Evolutionary conservation across 2,888 invertebrate species (phyloP).

Genomic region (Drosophila leonis): DNA sequence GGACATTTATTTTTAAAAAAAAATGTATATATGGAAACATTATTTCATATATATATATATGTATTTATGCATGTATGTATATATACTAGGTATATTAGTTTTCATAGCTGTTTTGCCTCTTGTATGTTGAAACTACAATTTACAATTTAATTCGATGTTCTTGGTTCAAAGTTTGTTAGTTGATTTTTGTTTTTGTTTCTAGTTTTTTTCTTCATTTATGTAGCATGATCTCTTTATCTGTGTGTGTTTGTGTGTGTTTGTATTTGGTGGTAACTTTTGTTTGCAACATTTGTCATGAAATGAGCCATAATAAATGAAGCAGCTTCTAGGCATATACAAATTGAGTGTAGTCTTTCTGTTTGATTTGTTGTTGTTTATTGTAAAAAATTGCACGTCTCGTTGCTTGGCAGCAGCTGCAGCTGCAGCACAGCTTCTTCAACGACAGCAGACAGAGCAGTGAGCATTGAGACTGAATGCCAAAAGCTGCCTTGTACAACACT

Average conservation of each 20-base stretch:
- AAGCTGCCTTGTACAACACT: background rate
- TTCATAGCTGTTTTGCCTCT: constrained; percentile 45
- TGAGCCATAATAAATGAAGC: constrained; percentile 44
- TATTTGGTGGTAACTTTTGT: constrained; percentile 43
- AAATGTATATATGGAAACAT: constrained; percentile 20
- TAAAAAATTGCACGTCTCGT: constrained; percentile 61
- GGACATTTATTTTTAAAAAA: constrained; percentile 56
- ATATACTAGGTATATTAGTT: constrained; percentile 46
- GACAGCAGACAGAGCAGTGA: constrained; percentile 2
- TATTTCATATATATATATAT: constrained; percentile 32
- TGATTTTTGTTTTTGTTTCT: constrained; percentile 37
- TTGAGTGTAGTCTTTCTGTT: constrained; percentile 44
- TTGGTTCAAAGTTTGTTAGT: constrained; percentile 79
- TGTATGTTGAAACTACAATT: constrained; percentile 74
- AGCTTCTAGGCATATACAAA: constrained; percentile 38
- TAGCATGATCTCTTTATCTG: background rate
- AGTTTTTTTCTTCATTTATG: constrained; percentile 17
- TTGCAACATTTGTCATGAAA: constrained; percentile 40
- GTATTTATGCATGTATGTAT: constrained; percentile 28
- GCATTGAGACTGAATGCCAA: background rate
- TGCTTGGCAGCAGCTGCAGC: constrained; percentile 3
- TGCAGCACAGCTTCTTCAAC: background rate
- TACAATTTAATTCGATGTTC: constrained; percentile 84
- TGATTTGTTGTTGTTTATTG: constrained; percentile 33
- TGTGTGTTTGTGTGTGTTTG: constrained; percentile 22